Evolutionary conservation across 1,140 invertebrate species (phyloP).

Genomic region (Colletes latitarsis): DNA sequence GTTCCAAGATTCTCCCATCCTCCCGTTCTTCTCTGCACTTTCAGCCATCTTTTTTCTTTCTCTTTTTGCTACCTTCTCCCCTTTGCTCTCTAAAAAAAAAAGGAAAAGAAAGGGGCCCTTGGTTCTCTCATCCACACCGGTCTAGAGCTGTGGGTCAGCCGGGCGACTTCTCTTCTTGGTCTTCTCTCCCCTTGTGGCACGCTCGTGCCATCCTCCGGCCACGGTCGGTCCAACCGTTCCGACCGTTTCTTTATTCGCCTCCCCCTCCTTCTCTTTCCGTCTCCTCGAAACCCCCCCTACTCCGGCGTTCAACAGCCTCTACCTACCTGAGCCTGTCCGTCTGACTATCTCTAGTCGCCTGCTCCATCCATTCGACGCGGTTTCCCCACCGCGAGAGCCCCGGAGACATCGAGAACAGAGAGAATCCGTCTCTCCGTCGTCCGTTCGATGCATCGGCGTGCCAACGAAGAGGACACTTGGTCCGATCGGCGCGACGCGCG

Average conservation of each 20-base stretch:
- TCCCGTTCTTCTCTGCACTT: neutral
- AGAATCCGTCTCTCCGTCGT: conserved; percentile 2
- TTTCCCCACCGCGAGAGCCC: conserved; percentile 11
- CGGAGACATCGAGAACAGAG: conserved; percentile 5
- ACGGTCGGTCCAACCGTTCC: conserved; percentile 18
- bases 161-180: conserved; percentile 27
- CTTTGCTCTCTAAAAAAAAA: neutral
- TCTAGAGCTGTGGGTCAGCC: conserved; percentile 43
- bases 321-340: conserved; percentile 38
- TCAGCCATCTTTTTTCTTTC: neutral
- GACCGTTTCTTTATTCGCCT: conserved; percentile 27
- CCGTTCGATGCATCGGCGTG: neutral
- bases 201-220: conserved; percentile 37
- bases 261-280: neutral
- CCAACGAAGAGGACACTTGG: conserved; percentile 8
- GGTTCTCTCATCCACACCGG: neutral
- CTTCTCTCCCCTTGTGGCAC: conserved; percentile 46
- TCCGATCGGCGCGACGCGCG: conserved; percentile 31
- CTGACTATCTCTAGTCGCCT: neutral
- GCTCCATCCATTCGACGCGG: conserved; percentile 47
- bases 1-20: conserved; percentile 47
- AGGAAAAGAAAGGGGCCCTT: no score
- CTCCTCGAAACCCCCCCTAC: neutral
- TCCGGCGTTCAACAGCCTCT: neutral
- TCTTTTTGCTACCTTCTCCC: conserved; percentile 16